Evolutionary conservation across 2,888 invertebrate genomes (phyloP), one percentile per base, ranked within the genome.

Genomic region (Tipula lateralis): DNA sequence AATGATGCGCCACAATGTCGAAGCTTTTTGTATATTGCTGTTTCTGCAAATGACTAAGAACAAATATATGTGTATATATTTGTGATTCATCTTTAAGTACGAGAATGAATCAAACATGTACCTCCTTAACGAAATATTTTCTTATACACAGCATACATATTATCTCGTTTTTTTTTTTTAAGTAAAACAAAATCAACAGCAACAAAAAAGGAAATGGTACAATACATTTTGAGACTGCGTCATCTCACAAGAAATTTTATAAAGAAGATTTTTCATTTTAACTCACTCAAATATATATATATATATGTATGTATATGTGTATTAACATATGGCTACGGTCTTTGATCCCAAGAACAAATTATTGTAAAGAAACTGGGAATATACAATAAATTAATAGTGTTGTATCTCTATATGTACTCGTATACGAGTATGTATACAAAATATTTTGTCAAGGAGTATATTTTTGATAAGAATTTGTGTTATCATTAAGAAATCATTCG

Each of bases 281-380:
- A 66, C 66, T 66, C 66, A 24, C n/a, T n/a, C n/a, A n/a, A n/a
- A 66, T 19, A 66, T 66, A 66, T 9, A 16, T 24, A 24, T 9
- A 9, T 24, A 13, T 24, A 24, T 66, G 9, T 66, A 66, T 13
- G 13, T 66, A 66, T 24, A 7, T 24, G 9, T 24, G 9, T 66
- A 66, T 66, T 66, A 66, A 66, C 66, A 66, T 66, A 66, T 66
- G 66, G 66, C 24, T 66, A 66, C 66, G 66, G 66, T 66, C 66
- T 66, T 66, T 66, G 66, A 66, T 66, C 66, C 66, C 66, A 66
- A 66, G 66, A 24, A 66, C 66, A 66, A 66, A 24, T n/a, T n/a
- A n/a, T 66, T 24, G 66, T 66, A 66, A 66, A 66, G 66, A 66
- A 66, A 12, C 66, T 66, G 66, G 24, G 66, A 24, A 24, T 24